These are phyloP conservation scores for Varanus komodoensis DNA, from an alignment of 2,113 vertebrate species.

Conservation along the genomic window DNA sequence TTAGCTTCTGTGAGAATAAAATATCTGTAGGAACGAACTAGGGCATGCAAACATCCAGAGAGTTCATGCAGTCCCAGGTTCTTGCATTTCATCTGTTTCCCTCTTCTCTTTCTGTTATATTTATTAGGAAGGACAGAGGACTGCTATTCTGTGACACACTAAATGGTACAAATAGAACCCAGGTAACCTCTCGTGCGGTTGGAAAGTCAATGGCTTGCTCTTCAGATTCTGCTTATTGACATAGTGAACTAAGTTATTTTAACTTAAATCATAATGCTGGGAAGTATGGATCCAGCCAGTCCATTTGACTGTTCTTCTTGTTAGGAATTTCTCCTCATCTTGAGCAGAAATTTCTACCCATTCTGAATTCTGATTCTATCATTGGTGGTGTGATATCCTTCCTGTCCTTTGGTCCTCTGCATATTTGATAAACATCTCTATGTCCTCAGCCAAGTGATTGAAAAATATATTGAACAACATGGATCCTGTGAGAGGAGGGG, in stretches of 20 bases:
- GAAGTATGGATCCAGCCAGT: not conserved
- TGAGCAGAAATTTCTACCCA: not conserved
- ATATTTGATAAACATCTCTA: too few species aligned
- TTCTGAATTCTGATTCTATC: not conserved
- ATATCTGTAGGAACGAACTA: not conserved
- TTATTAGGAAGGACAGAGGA: constrained; percentile 17
- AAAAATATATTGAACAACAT: too few species aligned
- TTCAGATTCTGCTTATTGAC: not conserved
- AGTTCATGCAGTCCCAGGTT: not conserved
- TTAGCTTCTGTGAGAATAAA: constrained; percentile 2
- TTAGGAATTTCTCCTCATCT: too few species aligned
- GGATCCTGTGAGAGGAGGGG: too few species aligned
- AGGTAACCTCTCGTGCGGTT: not conserved
- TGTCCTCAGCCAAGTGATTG: too few species aligned
- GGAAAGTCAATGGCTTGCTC: not conserved
- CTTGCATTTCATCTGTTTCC: not conserved
- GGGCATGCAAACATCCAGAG: not conserved
- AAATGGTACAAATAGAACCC: not conserved
- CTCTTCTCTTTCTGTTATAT: constrained; percentile 8
- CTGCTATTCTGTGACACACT: not conserved
- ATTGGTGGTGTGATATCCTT: not conserved
- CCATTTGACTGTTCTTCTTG: not conserved
- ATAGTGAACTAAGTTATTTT: not conserved
- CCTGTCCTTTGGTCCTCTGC: too few species aligned
- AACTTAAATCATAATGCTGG: not conserved